Evolutionary conservation across 1,140 invertebrate genomes (phyloP), one percentile per base, ranked within the genome.

Genomic region (Trissolcus basalis): DNA sequence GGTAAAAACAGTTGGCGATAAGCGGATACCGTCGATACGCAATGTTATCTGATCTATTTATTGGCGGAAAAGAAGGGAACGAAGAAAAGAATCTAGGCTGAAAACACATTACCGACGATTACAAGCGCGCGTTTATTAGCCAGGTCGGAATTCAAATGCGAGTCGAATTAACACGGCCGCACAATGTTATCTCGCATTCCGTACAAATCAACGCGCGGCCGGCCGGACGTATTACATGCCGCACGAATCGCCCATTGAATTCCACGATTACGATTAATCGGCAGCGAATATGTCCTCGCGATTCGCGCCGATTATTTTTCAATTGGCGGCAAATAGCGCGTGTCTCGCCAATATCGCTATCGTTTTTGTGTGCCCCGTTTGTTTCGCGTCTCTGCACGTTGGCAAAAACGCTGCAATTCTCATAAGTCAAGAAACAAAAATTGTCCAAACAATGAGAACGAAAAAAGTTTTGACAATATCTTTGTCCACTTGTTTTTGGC

Each of bases 131-230:
- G 69, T 72, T 76, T 78, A 74, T 76, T 68, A 72, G 68, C 64
- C 47, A 60, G 49, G 53, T 54, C 65, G 56, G 75, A 68, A 78
- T 78, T 78, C 69, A 70, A 78, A 73, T 55, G 64, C 75, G 50
- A 63, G 59, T 77, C 51, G 75, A 78, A 78, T 78, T 78, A 78
- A 78, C 75, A 72, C 75, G 69, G 59, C 48, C 75, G 53, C 59
- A 78, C 75, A 78, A 78, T 78, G 75, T 78, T 78, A 78, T 78
- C 75, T 69, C 19, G 69, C 75, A 78, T 78, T 73, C 75, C 69
- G 59, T 65, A 70, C 75, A 64, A 73, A 78, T 78, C 75, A 78
- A 73, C 60, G 63, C 56, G 68, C 60, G 51, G 63, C 55, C 48
- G 58, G 55, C 63, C 64, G 68, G 72, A 70, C 79, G 43, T 61